A percentile compares a stretch with the other conserved stretches of the same genome.
Evolutionary conservation across 2,888 invertebrate genomes (phyloP).

Genomic region (Drosophila mimica): DNA sequence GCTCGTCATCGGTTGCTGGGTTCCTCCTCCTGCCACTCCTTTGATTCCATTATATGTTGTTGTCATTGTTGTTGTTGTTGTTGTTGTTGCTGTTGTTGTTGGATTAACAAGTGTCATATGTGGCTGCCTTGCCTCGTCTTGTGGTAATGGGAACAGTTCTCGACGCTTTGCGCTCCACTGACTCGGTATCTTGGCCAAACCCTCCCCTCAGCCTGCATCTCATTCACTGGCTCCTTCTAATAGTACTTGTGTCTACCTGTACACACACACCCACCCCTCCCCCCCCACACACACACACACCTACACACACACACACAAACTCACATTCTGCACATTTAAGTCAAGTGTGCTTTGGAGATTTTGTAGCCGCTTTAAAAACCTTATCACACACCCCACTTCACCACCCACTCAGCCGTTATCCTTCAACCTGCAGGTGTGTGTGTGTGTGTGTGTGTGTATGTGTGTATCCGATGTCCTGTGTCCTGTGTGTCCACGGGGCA

Average conservation of each 20-base stretch:
- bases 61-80: conserved; percentile 15
- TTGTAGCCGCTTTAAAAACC: conserved; percentile 75
- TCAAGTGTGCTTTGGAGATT: conserved; percentile 81
- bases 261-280: not conserved
- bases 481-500: conserved; percentile 18
- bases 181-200: conserved; percentile 6
- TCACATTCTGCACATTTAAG: conserved; percentile 70
- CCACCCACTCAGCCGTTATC: not conserved
- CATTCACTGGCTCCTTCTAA: conserved; percentile 21
- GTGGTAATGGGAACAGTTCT: conserved; percentile 61
- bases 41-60: conserved; percentile 12
- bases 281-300: not conserved
- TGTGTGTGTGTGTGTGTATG: not conserved
- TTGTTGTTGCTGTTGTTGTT: conserved; percentile 44
- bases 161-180: conserved; percentile 56
- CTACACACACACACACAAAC: conserved; percentile 1
- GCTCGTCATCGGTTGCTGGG: conserved; percentile 50
- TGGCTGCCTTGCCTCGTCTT: conserved; percentile 47
- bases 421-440: not conserved
- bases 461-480: not conserved
- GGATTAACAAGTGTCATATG: conserved; percentile 80
- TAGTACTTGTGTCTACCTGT: conserved; percentile 44
- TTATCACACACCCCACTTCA: not conserved
- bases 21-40: not conserved
- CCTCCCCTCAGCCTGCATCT: conserved; percentile 2